Evolutionary conservation across 2,113 vertebrate genomes (phyloP), one percentile per base, ranked within the genome.

Genomic region (Aldabrachelys gigantea): DNA sequence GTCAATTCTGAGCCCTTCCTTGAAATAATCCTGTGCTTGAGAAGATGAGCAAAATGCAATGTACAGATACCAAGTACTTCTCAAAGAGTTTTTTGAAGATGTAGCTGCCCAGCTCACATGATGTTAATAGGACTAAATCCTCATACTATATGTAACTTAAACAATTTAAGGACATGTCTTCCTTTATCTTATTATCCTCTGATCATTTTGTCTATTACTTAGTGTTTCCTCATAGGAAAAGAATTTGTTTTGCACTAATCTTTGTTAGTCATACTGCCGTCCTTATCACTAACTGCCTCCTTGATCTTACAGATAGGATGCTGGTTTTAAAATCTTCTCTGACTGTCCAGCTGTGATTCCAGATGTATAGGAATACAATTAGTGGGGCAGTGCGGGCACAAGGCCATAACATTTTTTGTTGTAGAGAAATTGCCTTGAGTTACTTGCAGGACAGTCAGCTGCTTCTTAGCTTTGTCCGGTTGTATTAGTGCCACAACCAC

Each of bases 281-380:
- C 69, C 52, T 13, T 75, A 85, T 8, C 65, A 81, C 84, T 17
- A 25, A 78, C 76, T 16, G 87, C 47, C 80, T 88, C 41, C 50
- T 84, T 57, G 82, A 84, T 89, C 19, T 90, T 57, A 76, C 50
- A 21, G 84, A 52, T 5, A 82, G 44, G 87, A 81, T 1, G n/a
- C 65, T 72, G 92, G 75, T 41, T 88, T 93, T 82, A 80, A 95
- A 91, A 22, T 41, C 16, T 25, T 49, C 50, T 82, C 50, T 88
- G 82, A 89, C n/a, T 25, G 41, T 91, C 29, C 57, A 93, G 31
- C 56, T 95, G 90, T 89, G 84, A 25, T 88, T 91, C 87, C 83
- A 85, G 41, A 54, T 19, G 62, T 8, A 3, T 17, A 95, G 72
- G 53, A 88, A 49, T 57, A 53, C 47, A 81, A 8, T 85, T 62